These are phyloP conservation scores for Melanophora roralis DNA, from an alignment of 2,888 invertebrate genomes.

Conservation along the genomic window DNA sequence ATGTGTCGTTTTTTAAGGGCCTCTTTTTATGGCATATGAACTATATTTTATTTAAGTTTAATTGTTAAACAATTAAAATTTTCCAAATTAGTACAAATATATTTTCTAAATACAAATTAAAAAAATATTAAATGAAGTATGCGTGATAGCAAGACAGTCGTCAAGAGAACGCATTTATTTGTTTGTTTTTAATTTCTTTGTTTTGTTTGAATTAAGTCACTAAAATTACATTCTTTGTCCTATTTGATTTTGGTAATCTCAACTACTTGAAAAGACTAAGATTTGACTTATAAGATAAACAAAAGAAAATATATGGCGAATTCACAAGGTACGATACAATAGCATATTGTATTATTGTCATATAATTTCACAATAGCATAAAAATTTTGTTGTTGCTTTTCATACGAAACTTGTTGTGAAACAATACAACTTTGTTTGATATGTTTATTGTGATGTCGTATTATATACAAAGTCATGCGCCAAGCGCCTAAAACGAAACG, in stretches of 20 bases:
- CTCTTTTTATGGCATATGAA: background rate
- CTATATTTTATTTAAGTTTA: background rate
- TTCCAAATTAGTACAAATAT: background rate
- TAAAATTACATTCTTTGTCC: background rate
- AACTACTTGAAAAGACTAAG: slow-evolving; percentile 51
- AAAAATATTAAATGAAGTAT: background rate
- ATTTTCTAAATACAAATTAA: background rate
- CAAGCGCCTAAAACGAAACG: no score
- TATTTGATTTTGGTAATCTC: slow-evolving; percentile 35
- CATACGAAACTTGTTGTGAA: no score
- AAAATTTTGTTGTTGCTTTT: no score
- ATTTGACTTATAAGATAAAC: slow-evolving; percentile 51
- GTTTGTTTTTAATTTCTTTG: background rate
- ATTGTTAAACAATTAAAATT: background rate
- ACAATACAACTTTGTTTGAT: no score
- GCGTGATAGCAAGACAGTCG: background rate
- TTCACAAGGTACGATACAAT: no score
- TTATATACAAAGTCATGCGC: no score
- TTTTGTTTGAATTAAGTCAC: background rate
- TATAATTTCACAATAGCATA: no score
- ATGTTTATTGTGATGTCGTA: no score
- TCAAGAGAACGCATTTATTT: background rate
- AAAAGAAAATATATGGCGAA: slow-evolving; percentile 23
- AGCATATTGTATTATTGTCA: no score
- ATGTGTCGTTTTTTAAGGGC: background rate